Evolutionary conservation across 2,888 invertebrate genomes (phyloP).

Genomic region (Ischnus inquisitorius): DNA sequence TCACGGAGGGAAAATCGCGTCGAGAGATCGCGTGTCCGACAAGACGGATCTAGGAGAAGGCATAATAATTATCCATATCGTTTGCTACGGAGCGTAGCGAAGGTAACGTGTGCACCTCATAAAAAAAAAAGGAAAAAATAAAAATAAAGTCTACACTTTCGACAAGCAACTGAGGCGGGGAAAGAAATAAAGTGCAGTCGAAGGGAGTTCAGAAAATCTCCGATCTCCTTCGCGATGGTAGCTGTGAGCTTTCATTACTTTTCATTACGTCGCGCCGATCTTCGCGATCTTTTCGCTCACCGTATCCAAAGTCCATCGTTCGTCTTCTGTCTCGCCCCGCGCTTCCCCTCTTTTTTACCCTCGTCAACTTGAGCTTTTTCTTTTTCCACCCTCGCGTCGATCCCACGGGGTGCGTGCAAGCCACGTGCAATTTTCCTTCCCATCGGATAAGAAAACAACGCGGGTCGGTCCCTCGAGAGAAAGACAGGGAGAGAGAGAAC

Average conservation of each 20-base stretch:
- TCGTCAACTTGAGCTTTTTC: neutral
- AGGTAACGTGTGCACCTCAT: constrained; percentile 53
- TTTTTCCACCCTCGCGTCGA: constrained; percentile 19
- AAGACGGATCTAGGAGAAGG: constrained; percentile 71
- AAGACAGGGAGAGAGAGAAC: constrained; percentile 25
- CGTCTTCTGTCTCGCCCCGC: constrained; percentile 9
- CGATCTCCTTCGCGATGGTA: neutral
- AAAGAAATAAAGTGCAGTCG: constrained; percentile 2
- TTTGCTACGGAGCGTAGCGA: constrained; percentile 65
- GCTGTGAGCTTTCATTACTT: constrained; percentile 30
- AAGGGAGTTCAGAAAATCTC: constrained; percentile 19
- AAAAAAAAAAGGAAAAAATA: constrained; percentile 30
- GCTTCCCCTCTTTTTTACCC: neutral
- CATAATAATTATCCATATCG: constrained; percentile 76
- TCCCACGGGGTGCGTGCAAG: constrained; percentile 47
- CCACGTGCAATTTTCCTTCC: constrained; percentile 49
- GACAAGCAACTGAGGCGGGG: constrained; percentile 15
- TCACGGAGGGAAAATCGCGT: constrained; percentile 34
- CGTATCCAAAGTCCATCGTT: constrained; percentile 9
- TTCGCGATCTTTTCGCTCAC: constrained; percentile 10
- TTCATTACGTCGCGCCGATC: constrained; percentile 36
- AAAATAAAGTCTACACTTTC: constrained; percentile 23
- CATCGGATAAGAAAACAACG: constrained; percentile 51
- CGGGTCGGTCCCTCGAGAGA: neutral
- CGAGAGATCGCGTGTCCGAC: constrained; percentile 74